phyloP scores from a whole-genome alignment of 2,113 vertebrate species.

The Mesitornis unicolor region DNA sequence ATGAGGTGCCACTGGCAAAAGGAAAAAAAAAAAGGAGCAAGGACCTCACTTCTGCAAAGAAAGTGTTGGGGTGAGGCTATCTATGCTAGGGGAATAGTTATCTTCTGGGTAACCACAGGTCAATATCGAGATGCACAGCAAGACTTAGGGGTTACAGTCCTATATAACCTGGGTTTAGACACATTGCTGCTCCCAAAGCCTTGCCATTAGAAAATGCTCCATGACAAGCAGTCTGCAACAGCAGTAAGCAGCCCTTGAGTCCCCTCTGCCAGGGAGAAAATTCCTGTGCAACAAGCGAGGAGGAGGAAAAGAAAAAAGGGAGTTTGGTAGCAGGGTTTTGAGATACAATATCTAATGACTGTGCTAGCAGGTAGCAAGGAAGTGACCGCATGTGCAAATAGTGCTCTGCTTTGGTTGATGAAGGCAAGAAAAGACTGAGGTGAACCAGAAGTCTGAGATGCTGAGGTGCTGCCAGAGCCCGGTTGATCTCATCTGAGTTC shows the following conservation, averaged over 20 bases:
- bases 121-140: not conserved
- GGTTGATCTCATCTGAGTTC: not conserved
- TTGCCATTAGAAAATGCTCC: not conserved
- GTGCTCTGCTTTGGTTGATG: not conserved
- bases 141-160: not conserved
- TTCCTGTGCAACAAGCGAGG: fast-evolving
- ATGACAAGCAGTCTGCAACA: not conserved
- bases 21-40: not conserved
- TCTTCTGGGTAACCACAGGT: not conserved
- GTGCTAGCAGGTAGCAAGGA: not conserved
- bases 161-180: not conserved
- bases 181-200: not conserved
- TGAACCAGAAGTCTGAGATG: not conserved
- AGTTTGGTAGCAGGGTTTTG: not conserved
- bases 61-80: not conserved
- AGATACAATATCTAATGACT: not conserved
- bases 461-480: not conserved
- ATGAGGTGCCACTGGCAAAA: not conserved
- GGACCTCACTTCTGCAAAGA: not conserved
- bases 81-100: not conserved
- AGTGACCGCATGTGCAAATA: not conserved
- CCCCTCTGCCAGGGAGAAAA: not conserved
- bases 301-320: not conserved
- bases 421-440: not conserved
- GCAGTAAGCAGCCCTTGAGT: not conserved